Conservation (phyloP, 2,888 invertebrate species). For the Athalia circularis region DNA sequence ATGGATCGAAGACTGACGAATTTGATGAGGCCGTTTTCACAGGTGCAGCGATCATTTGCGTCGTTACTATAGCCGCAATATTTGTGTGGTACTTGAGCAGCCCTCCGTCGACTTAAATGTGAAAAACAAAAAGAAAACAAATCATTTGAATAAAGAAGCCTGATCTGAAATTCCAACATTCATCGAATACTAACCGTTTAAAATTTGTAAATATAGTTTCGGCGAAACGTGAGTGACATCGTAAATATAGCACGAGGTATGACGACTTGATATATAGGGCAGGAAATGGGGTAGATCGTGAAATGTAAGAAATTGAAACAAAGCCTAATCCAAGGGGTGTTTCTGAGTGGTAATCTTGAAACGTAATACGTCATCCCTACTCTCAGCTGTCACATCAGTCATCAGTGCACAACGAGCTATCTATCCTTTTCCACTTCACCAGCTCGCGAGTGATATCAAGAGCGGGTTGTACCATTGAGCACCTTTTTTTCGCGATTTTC, state of each 20-base stretch:
- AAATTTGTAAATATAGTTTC: too few species aligned
- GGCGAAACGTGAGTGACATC: too few species aligned
- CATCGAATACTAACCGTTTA: too few species aligned
- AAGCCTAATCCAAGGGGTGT: constrained; percentile 23
- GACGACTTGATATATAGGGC: too few species aligned
- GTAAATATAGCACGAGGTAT: too few species aligned
- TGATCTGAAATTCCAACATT: too few species aligned
- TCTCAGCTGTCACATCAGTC: not conserved
- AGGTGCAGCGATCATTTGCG: constrained; percentile 60
- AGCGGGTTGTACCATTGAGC: too few species aligned
- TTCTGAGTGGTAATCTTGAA: constrained; percentile 43
- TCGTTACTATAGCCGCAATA: constrained; percentile 61
- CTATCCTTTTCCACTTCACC: not conserved
- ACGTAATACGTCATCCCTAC: constrained; percentile 34
- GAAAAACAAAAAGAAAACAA: not conserved
- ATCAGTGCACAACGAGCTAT: not conserved
- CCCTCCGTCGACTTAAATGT: constrained; percentile 51
- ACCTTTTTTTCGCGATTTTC: too few species aligned
- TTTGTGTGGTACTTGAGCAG: constrained; percentile 64
- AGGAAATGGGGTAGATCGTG: too few species aligned
- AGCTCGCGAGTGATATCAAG: too few species aligned
- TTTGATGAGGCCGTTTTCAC: constrained; percentile 64
- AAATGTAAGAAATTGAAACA: constrained; percentile 34
- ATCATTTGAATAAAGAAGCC: not conserved
- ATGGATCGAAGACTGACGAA: constrained; percentile 51